phyloP scores from a whole-genome alignment of 2,113 vertebrate genomes.

The Rhadina sibilatrix region DNA sequence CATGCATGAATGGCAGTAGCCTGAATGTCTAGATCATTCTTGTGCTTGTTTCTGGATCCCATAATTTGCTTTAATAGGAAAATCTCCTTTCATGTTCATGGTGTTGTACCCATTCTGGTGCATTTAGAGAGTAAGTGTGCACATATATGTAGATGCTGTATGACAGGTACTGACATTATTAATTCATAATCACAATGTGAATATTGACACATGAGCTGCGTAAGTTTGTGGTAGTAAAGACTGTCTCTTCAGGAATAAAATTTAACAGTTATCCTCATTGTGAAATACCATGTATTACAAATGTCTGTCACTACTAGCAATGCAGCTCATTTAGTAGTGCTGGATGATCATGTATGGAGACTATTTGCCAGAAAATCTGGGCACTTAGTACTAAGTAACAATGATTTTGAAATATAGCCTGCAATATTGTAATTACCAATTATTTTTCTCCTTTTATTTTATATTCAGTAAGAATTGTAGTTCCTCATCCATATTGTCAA shows the following conservation, averaged over 20 bases:
- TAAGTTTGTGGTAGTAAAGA: not conserved
- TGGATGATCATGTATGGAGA: slow-evolving; percentile 7
- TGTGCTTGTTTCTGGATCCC: not conserved
- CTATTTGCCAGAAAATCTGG: slow-evolving; percentile 34
- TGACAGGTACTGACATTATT: not conserved
- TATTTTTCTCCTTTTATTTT: slow-evolving; percentile 20
- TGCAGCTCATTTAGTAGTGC: not conserved
- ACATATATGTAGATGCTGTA: not conserved
- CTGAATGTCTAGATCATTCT: not conserved
- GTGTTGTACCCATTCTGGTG: not conserved
- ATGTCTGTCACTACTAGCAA: not conserved
- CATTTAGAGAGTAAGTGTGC: not conserved
- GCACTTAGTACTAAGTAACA: not conserved
- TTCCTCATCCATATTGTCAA: not conserved
- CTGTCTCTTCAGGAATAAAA: slow-evolving; percentile 39
- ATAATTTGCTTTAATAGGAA: not conserved
- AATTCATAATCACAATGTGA: not conserved
- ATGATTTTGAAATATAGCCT: slow-evolving; percentile 48
- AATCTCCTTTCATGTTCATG: not conserved
- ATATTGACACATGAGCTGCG: not conserved
- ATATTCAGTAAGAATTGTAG: not conserved
- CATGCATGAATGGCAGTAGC: not conserved
- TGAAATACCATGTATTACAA: slow-evolving; percentile 26
- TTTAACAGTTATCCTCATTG: slow-evolving; percentile 20
- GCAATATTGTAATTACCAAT: slow-evolving; percentile 1